Base-by-base conservation (phyloP, 2,888 invertebrate genomes). In the Himalopsyche anomala region DNA sequence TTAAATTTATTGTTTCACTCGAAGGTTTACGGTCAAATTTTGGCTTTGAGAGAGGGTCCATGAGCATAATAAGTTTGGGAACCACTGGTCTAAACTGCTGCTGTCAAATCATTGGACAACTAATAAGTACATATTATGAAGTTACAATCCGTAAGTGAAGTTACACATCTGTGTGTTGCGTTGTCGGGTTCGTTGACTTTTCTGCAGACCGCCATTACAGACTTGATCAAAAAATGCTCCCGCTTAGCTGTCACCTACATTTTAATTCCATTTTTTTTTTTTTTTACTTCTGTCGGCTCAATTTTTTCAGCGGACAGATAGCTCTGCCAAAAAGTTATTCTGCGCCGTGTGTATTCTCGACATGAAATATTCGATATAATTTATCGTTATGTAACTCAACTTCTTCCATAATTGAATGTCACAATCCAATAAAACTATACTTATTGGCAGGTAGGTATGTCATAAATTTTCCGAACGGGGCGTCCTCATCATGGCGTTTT, bases 171-270 rank as follows among this genome's bases (percentile, higher is more conserved):
- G 28, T 28, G 62, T n/a, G 28, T 62, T 38, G 12, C 36, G 74
- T 28, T 74, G 74, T 28, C 15, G 36, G 74, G 74, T 74, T 74
- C 74, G 74, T 74, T 74, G 74, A 74, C 74, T 74, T 36, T 74
- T 36, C 19, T 74, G 74, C 38, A 36, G 36, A 36, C 74, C 19
- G 74, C 74, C 4, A 38, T 15, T 62, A 36, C 36, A 19, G 19
- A 38, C 74, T 15, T 12, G 5, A 74, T 28, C 74, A 36, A 74
- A 28, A 74, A 28, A 74, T 74, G 74, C 74, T 74, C 74, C 74
- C 74, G 74, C 74, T 28, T 74, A 74, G 74, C 74, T 36, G 74
- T 36, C 74, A 62, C 62, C 62, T 62, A 62, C n/a, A 62, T 62
- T 62, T 62, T 28, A 62, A 19, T 9, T 28, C 62, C 62, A n/a